phyloP scores from a whole-genome alignment of 2,888 invertebrate genomes.

The Zelleria hepariella region DNA sequence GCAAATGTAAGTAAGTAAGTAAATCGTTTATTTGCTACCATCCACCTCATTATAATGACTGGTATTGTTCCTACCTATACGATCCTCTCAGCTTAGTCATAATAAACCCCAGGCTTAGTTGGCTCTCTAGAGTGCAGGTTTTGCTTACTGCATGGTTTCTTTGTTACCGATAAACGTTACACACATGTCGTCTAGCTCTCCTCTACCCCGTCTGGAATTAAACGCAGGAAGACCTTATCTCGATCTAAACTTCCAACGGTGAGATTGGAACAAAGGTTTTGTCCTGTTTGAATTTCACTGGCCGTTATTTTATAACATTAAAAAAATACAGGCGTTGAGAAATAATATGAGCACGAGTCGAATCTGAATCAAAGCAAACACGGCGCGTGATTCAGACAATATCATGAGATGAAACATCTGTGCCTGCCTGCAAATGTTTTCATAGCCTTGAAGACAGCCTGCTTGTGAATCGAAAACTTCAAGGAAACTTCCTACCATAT shows the following conservation, averaged over 20 bases:
- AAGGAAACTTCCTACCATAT: too few species aligned
- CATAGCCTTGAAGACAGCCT: background rate
- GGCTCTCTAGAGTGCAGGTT: background rate
- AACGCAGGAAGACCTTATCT: background rate
- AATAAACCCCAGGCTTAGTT: too few species aligned
- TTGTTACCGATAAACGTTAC: background rate
- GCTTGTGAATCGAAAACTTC: too few species aligned
- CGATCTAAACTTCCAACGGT: background rate
- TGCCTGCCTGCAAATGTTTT: background rate
- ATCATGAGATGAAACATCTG: background rate
- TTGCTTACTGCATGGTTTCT: background rate
- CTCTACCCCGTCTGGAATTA: background rate
- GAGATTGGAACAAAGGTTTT: background rate
- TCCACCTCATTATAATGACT: too few species aligned
- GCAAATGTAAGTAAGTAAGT: too few species aligned
- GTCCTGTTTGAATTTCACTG: background rate
- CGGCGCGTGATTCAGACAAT: too few species aligned
- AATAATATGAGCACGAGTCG: background rate
- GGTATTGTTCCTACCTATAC: too few species aligned
- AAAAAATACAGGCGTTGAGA: background rate
- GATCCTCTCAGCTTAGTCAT: too few species aligned
- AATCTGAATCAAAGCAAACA: too few species aligned
- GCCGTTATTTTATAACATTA: background rate
- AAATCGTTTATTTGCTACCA: too few species aligned
- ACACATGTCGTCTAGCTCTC: background rate